A percentile compares a stretch with the other conserved stretches of the same genome.
Conservation (phyloP, 1,140 invertebrate species). For the Conus betulinus region DNA sequence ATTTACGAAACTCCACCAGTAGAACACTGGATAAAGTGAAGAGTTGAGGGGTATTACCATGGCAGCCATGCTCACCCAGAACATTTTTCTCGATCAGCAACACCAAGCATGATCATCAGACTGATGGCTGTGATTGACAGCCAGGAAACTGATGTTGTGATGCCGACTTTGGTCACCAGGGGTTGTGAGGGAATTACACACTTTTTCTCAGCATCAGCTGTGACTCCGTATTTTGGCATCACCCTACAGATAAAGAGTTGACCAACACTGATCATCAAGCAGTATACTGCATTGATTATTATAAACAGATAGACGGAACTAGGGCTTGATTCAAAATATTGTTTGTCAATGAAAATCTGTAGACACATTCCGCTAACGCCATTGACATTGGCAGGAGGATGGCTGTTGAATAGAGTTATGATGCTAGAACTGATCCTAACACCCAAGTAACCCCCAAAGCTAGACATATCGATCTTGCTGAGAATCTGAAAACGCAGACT, state of each 20-base stretch:
- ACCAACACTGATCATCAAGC: neutral
- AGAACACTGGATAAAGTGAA: too few relatives aligned
- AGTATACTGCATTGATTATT: neutral
- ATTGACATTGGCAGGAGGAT: slow-evolving; percentile 37
- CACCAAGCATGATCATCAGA: neutral
- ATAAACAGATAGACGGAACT: neutral
- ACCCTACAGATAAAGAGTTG: neutral
- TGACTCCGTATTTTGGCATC: neutral
- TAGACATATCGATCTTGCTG: neutral
- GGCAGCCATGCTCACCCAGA: too few relatives aligned
- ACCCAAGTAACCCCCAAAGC: slow-evolving; percentile 25
- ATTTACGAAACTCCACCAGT: too few relatives aligned
- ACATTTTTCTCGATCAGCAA: neutral
- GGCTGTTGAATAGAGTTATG: neutral
- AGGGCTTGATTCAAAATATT: neutral
- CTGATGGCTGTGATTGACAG: neutral
- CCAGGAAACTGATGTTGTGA: neutral
- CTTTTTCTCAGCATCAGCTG: neutral
- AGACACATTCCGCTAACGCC: slow-evolving; percentile 46
- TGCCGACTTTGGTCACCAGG: neutral
- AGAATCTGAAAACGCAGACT: neutral
- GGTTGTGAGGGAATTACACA: neutral
- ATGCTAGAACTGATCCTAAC: neutral
- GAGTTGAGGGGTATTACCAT: too few relatives aligned
- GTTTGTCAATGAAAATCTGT: neutral